Evolutionary conservation across 2,888 invertebrate species (phyloP).

Genomic region (Bombyx huttoni): DNA sequence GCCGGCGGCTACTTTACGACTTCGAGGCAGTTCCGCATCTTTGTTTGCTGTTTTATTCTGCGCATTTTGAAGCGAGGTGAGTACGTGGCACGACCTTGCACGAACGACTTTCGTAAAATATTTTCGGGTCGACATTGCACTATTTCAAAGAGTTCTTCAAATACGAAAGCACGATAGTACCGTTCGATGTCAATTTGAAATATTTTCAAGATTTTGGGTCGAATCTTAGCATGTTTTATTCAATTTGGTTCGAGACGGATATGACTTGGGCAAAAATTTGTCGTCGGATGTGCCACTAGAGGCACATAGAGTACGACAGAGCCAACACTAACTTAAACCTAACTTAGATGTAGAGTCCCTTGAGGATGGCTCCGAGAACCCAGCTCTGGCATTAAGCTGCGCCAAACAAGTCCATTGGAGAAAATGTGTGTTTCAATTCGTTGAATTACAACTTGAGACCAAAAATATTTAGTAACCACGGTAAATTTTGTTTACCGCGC

Average conservation of each 20-base stretch:
- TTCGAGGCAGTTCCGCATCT: conserved; percentile 42
- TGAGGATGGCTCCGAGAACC: conserved; percentile 31
- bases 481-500: neutral
- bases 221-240: conserved; percentile 3
- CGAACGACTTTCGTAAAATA: conserved; percentile 45
- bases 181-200: neutral
- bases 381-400: conserved; percentile 32
- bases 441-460: conserved; percentile 11
- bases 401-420: conserved; percentile 27
- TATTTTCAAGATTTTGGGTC: neutral
- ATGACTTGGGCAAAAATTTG: conserved; percentile 22
- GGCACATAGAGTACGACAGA: conserved; percentile 38
- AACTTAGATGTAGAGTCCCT: conserved; percentile 50
- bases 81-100: conserved; percentile 43
- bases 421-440: conserved; percentile 18
- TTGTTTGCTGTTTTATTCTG: conserved; percentile 52
- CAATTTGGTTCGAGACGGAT: conserved; percentile 1
- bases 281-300: conserved; percentile 37
- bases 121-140: conserved; percentile 48
- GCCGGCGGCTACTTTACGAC: conserved; percentile 42
- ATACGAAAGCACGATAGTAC: conserved; percentile 12
- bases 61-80: conserved; percentile 41
- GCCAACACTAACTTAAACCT: conserved; percentile 48
- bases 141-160: conserved; percentile 27
- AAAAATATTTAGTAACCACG: neutral